Base-by-base conservation (phyloP, 2,888 invertebrate genomes). In the Dexiosoma caninum region DNA sequence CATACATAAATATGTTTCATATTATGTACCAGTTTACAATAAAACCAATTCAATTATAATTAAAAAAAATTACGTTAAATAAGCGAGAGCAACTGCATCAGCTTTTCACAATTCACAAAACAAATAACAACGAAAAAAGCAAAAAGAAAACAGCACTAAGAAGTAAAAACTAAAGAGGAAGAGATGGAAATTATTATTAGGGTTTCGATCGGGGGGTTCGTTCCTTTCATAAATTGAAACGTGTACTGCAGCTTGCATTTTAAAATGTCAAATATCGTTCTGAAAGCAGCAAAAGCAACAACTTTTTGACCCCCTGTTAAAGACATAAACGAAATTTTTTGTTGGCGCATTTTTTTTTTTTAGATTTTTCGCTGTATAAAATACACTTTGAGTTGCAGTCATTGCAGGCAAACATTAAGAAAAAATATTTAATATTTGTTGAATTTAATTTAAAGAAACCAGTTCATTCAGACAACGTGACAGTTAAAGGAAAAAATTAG, bases 211-310 rank as follows among this genome's bases (percentile, higher is more conserved):
- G 42, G 49, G 64, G 64, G 42, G 19, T 44, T 44, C n/a, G 9
- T 51, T 59, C 19, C 5, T 59, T 53, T 51, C 27, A 27, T 60
- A 14, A 42, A 40, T 59, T 51, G 51, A 40, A 51, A 14, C n/a
- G 9, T 5, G 5, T 49, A 10, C 53, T 67, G 62, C 62, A 67
- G 69, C 77, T 77, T 72, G 81, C 71, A 71, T 42, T 75, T 60
- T 60, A 49, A 64, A 64, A 81, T 77, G 77, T 77, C 81, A 81
- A 77, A 81, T 77, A 74, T 49, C 57, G 53, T 77, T 81, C 69
- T 27, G 62, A 42, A 37, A 32, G 30, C 46, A 27, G 27, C 32
- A 60, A 32, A 62, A 14, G 23, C 40, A 55, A 55, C 21, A 74
- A 66, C 27, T 55, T 67, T 64, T 53, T 70, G 49, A 70, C 60